These are phyloP conservation scores for Troides oblongomaculatus DNA, from an alignment of 2,888 invertebrate genomes.

Conservation along the genomic window DNA sequence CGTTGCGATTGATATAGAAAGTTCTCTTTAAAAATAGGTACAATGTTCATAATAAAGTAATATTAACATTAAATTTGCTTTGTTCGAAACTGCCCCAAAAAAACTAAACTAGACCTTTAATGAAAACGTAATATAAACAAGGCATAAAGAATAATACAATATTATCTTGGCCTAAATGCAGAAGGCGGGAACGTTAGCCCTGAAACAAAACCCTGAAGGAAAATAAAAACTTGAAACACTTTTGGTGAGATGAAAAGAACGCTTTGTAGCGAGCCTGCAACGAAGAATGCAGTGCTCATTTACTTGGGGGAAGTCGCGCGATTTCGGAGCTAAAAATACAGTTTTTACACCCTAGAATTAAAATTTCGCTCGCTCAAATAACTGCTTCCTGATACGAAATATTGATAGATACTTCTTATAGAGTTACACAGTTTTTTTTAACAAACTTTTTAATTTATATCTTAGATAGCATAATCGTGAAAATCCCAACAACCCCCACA, in stretches of 20 bases:
- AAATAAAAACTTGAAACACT: slow-evolving; percentile 42
- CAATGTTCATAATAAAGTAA: background rate
- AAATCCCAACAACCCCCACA: no score
- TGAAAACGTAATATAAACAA: background rate
- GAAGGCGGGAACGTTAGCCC: slow-evolving; percentile 18
- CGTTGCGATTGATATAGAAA: no score
- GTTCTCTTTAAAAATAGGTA: background rate
- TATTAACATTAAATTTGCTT: background rate
- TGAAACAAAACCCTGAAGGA: slow-evolving; percentile 39
- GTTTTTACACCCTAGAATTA: slow-evolving; percentile 58
- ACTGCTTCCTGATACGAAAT: slow-evolving; percentile 42
- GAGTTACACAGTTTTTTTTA: no score
- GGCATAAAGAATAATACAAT: background rate
- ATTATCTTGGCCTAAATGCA: slow-evolving; percentile 15
- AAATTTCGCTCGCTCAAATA: slow-evolving; percentile 42
- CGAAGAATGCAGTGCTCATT: slow-evolving; percentile 47
- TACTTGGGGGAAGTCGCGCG: slow-evolving; percentile 45
- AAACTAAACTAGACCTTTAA: background rate
- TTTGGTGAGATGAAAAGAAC: slow-evolving; percentile 44
- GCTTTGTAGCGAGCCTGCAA: slow-evolving; percentile 39
- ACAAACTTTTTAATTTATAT: no score
- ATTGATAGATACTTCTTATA: slow-evolving; percentile 25
- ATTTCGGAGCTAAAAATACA: slow-evolving; percentile 54
- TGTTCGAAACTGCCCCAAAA: background rate
- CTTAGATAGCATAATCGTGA: no score